phyloP scores from a whole-genome alignment of 2,888 invertebrate species.

The Polyommatus iphigenia region DNA sequence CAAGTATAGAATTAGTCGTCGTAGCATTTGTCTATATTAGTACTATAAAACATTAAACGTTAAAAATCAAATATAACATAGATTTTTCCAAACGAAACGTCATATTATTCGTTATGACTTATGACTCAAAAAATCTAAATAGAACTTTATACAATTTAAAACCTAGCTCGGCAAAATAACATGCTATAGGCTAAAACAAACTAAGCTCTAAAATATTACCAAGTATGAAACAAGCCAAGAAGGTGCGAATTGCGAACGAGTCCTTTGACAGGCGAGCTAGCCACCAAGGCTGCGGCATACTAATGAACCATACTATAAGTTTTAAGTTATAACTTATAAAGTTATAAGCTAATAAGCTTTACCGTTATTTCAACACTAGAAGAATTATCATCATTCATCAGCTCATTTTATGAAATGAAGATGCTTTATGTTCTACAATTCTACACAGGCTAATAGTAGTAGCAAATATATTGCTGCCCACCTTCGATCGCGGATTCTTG shows the following conservation, averaged over 20 bases:
- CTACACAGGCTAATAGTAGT: no score
- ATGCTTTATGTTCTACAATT: no score
- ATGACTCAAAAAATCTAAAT: background rate
- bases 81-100: background rate
- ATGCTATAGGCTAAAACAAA: background rate
- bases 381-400: background rate
- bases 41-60: no score
- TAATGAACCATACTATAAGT: background rate
- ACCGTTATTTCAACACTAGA: background rate
- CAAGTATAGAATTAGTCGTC: background rate
- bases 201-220: background rate
- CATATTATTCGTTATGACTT: background rate
- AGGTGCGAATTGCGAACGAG: background rate
- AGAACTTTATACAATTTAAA: background rate
- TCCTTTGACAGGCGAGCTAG: background rate
- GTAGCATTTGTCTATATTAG: no score
- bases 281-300: slow-evolving; percentile 23
- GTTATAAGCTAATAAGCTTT: background rate
- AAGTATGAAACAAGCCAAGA: background rate
- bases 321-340: background rate
- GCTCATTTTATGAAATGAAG: background rate
- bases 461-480: no score
- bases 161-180: no score
- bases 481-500: no score
- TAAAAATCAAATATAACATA: background rate